phyloP scores from a whole-genome alignment of 2,888 invertebrate species.

The Macrosiphum euphorbiae region DNA sequence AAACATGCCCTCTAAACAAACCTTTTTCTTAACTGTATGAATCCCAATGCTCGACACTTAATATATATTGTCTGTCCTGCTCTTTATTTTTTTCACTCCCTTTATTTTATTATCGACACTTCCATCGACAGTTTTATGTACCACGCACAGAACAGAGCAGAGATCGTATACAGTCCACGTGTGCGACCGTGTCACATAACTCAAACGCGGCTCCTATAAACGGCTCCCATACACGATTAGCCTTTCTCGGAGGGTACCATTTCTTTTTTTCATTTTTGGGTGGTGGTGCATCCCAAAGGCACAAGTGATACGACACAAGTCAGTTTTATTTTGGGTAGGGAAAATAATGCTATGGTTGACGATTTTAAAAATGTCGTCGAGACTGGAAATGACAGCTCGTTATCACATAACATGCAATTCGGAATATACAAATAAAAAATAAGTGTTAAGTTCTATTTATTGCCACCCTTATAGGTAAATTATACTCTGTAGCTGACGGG shows the following conservation, averaged over 20 bases:
- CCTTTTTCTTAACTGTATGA: slow-evolving; percentile 34
- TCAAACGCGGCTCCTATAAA: slow-evolving; percentile 1
- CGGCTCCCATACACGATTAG: slow-evolving; percentile 19
- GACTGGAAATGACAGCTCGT: slow-evolving; percentile 46
- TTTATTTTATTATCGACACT: slow-evolving; percentile 55
- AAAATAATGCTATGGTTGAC: slow-evolving; percentile 22
- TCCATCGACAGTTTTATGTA: slow-evolving; percentile 59
- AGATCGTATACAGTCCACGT: slow-evolving; percentile 35
- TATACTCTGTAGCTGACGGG: slow-evolving; percentile 8
- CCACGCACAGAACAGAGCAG: background rate
- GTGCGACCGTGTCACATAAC: slow-evolving; percentile 33
- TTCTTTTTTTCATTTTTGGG: background rate
- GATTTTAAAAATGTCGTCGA: slow-evolving; percentile 25
- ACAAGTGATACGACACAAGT: background rate
- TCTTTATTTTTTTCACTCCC: slow-evolving; percentile 25
- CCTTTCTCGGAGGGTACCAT: slow-evolving; percentile 24
- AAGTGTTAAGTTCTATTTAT: slow-evolving; percentile 23
- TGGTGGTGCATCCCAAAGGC: background rate
- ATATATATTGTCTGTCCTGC: slow-evolving; percentile 41
- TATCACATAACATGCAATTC: slow-evolving; percentile 16
- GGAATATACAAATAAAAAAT: slow-evolving; percentile 16
- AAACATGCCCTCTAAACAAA: slow-evolving; percentile 53
- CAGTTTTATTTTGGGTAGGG: background rate
- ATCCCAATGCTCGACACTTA: slow-evolving; percentile 46
- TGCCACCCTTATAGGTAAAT: background rate